A percentile compares a stretch with the other conserved stretches of the same genome.
These are phyloP conservation scores for Machaerirhynchus nigripectus DNA, from an alignment of 2,113 vertebrate species.

Conservation along the genomic window DNA sequence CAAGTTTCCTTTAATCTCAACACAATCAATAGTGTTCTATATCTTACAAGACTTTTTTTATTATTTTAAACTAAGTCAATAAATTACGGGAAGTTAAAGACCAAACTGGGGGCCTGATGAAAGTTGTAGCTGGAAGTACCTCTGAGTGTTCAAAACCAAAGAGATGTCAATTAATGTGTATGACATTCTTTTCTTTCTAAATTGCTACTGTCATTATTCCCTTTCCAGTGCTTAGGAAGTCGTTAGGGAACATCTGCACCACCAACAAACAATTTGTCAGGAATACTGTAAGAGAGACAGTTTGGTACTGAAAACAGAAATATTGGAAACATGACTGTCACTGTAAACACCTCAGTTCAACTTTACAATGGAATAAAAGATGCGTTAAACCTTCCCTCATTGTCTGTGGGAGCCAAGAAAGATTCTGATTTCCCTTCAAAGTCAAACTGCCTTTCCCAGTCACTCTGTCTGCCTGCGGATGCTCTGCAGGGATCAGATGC, in stretches of 20 bases:
- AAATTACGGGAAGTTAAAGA: background rate
- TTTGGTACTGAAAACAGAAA: background rate
- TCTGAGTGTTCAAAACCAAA: background rate
- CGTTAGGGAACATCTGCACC: background rate
- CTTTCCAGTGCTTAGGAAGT: background rate
- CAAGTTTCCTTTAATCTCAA: background rate
- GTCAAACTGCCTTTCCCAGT: rapidly evolving
- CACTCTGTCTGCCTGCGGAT: background rate
- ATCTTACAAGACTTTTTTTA: background rate
- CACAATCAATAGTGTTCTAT: background rate
- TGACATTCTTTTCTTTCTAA: background rate
- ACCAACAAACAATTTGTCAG: background rate
- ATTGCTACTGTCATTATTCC: background rate
- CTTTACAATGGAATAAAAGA: background rate
- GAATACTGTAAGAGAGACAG: background rate
- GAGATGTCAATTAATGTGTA: background rate
- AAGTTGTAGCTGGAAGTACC: background rate
- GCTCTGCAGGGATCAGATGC: background rate
- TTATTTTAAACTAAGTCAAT: background rate
- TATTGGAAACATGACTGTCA: background rate
- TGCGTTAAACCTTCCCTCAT: background rate
- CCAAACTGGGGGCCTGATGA: background rate
- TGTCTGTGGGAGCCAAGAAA: background rate
- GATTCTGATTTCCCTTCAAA: background rate
- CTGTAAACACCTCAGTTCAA: background rate